Evolutionary conservation across 1,140 invertebrate genomes (phyloP).

Genomic region (Drosophila guanche): DNA sequence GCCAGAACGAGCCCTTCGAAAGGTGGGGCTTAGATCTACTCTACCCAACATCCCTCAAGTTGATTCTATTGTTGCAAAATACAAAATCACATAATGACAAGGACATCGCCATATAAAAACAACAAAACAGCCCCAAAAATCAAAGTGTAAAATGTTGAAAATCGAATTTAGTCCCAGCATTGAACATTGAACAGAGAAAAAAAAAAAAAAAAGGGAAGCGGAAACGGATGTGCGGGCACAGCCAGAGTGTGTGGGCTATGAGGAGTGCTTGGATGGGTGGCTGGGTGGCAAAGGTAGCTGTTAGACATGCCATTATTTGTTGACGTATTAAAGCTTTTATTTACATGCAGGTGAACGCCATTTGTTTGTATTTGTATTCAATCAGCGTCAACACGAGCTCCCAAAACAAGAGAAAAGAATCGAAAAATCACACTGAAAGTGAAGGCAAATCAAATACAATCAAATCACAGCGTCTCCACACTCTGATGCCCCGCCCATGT

Average conservation of each 20-base stretch:
- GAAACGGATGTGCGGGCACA: slow-evolving; percentile 49
- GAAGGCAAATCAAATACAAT: slow-evolving; percentile 73
- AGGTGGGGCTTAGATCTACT: slow-evolving; percentile 34
- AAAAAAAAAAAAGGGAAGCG: slow-evolving; percentile 26
- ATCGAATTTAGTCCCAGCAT: slow-evolving; percentile 62
- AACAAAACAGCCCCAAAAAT: slow-evolving; percentile 28
- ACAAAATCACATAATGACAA: slow-evolving; percentile 63
- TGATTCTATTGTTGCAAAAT: slow-evolving; percentile 43
- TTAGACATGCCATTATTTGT: slow-evolving; percentile 74
- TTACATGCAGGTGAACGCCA: slow-evolving; percentile 72
- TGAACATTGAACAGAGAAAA: slow-evolving; percentile 5
- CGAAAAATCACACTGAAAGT: slow-evolving; percentile 59
- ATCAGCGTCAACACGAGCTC: slow-evolving; percentile 71
- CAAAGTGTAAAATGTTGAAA: slow-evolving; percentile 73
- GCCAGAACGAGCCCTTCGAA: slow-evolving; percentile 17
- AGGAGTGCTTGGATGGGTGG: background rate
- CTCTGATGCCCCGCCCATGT: slow-evolving; percentile 9
- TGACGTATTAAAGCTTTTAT: slow-evolving; percentile 77
- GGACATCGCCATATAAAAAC: slow-evolving; percentile 27
- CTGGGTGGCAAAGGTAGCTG: slow-evolving; percentile 22
- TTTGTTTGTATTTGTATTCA: slow-evolving; percentile 80
- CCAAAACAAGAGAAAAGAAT: slow-evolving; percentile 23
- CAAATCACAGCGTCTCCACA: slow-evolving; percentile 45
- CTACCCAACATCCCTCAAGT: slow-evolving; percentile 2
- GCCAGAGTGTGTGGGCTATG: slow-evolving; percentile 6